These are phyloP conservation scores for Euplexia lucipara DNA, from an alignment of 2,888 invertebrate genomes.

Conservation along the genomic window DNA sequence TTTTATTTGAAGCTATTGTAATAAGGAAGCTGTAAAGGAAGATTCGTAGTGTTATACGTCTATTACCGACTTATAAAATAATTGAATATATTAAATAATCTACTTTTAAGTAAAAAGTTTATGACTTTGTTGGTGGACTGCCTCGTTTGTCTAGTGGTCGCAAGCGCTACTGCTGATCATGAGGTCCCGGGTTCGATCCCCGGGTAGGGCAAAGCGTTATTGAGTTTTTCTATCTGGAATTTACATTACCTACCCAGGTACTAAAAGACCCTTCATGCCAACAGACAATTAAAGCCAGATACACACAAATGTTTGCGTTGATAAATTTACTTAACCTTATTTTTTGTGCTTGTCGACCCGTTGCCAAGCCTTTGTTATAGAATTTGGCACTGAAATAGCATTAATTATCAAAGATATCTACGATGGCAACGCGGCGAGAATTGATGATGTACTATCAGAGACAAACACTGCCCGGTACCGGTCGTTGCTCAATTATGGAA, in stretches of 20 bases:
- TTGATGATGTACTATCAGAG: constrained; percentile 53
- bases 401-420: constrained; percentile 55
- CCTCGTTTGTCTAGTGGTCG: too few species aligned
- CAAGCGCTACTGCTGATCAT: too few species aligned
- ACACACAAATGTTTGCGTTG: constrained; percentile 31
- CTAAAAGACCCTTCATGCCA: constrained; percentile 5
- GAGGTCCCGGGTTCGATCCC: too few species aligned
- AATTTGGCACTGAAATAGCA: constrained; percentile 57
- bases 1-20: neutral
- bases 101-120: too few species aligned
- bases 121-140: too few species aligned
- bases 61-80: too few species aligned
- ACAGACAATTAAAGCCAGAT: constrained; percentile 41
- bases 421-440: constrained; percentile 40
- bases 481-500: constrained; percentile 48
- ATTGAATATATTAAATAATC: too few species aligned
- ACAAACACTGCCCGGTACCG: constrained; percentile 31
- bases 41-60: too few species aligned
- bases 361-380: constrained; percentile 58
- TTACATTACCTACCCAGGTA: too few species aligned
- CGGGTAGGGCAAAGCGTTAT: too few species aligned
- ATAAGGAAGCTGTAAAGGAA: too few species aligned
- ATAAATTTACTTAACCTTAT: constrained; percentile 56
- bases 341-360: constrained; percentile 52
- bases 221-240: too few species aligned